These are phyloP conservation scores for Yponomeuta malinellus DNA, from an alignment of 2,888 invertebrate species.

Conservation along the genomic window DNA sequence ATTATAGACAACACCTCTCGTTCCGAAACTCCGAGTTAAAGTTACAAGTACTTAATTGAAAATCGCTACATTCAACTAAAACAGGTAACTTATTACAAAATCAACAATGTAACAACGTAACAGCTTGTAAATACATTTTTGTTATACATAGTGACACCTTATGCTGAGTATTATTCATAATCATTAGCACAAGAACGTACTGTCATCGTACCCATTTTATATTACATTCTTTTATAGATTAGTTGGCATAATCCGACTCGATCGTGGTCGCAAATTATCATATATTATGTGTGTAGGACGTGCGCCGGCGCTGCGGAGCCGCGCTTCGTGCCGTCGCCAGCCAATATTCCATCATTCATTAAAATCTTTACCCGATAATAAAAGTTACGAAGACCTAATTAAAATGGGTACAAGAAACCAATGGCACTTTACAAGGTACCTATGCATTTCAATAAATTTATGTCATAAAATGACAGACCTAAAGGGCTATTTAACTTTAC, in stretches of 20 bases:
- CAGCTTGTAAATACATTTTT: conserved; percentile 53
- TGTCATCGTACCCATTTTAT: conserved; percentile 56
- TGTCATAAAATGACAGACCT: conserved; percentile 70
- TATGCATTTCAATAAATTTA: conserved; percentile 59
- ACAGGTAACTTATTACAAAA: conserved; percentile 49
- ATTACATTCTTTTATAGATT: conserved; percentile 24
- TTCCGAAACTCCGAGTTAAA: conserved; percentile 32
- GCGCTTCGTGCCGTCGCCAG: not conserved
- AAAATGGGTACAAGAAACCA: conserved; percentile 67
- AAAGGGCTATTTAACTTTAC: conserved; percentile 64
- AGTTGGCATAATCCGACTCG: conserved; percentile 6
- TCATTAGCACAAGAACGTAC: conserved; percentile 35
- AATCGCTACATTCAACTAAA: conserved; percentile 48
- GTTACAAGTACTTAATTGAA: conserved; percentile 35
- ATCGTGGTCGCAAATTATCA: not conserved
- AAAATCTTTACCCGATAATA: conserved; percentile 28
- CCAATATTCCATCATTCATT: not conserved
- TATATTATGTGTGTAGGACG: no score
- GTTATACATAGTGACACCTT: conserved; percentile 37
- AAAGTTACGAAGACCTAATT: conserved; percentile 40
- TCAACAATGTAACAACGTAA: conserved; percentile 60
- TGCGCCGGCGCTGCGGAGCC: no score
- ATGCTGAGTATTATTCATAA: conserved; percentile 26
- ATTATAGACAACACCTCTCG: not conserved
- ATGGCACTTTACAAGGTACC: conserved; percentile 65